Evolutionary conservation across 2,888 invertebrate genomes (phyloP).

Genomic region (Gasteruption jaculator): DNA sequence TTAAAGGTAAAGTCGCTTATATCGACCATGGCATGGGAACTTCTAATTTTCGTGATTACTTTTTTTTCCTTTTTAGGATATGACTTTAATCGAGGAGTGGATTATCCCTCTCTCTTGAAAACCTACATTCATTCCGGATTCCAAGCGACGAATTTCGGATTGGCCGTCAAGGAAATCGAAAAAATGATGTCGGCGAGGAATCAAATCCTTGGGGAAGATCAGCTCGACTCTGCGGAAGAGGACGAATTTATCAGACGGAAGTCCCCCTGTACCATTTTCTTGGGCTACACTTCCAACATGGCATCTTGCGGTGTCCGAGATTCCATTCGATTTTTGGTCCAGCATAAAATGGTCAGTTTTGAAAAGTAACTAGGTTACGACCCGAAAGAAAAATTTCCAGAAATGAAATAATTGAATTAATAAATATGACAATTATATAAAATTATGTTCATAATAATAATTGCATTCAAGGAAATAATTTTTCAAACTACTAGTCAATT

Average conservation of each 20-base stretch:
- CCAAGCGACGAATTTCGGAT: conserved; percentile 93
- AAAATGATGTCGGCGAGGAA: conserved; percentile 72
- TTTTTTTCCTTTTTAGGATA: conserved; percentile 61
- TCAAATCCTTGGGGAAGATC: conserved; percentile 65
- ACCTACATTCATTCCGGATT: conserved; percentile 85
- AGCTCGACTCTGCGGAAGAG: conserved; percentile 65
- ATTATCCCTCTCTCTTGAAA: conserved; percentile 79
- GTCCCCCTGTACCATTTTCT: conserved; percentile 87
- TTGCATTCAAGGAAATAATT: background rate
- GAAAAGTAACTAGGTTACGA: background rate
- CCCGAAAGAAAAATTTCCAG: background rate
- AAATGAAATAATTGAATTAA: background rate
- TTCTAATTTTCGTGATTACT: conserved; percentile 3
- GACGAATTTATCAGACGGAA: conserved; percentile 76
- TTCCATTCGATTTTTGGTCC: conserved; percentile 79
- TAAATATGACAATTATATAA: no score
- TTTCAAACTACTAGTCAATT: no score
- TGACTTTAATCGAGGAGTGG: conserved; percentile 86
- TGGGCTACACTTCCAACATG: conserved; percentile 97
- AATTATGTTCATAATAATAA: background rate
- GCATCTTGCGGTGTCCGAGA: conserved; percentile 94
- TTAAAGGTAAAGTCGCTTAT: conserved; percentile 51
- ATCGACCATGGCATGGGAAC: conserved; percentile 4
- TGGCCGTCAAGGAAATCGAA: conserved; percentile 86
- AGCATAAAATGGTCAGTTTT: conserved; percentile 67